phyloP scores from a whole-genome alignment of 2,113 vertebrate species.

The Ranitomeya imitator region DNA sequence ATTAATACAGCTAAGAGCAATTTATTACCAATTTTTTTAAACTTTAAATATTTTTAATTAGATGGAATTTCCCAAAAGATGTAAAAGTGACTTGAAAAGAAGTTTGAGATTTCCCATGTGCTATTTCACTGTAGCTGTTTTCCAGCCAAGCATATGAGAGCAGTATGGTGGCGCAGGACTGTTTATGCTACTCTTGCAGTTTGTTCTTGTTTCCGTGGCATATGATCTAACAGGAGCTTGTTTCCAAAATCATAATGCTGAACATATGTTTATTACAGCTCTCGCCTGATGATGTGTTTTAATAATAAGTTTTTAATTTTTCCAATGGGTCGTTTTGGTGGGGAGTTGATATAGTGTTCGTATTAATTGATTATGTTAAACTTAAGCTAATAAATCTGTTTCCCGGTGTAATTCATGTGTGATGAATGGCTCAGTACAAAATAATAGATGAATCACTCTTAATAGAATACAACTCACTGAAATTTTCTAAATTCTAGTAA shows the following conservation, averaged over 20 bases:
- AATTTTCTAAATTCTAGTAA: neutral
- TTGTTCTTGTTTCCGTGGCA: slow-evolving; percentile 39
- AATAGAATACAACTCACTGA: neutral
- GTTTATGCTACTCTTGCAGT: slow-evolving; percentile 11
- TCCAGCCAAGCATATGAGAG: slow-evolving; percentile 8
- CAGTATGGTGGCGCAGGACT: slow-evolving; percentile 16
- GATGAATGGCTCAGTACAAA: neutral
- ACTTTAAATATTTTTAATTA: neutral
- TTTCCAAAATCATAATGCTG: slow-evolving; percentile 26
- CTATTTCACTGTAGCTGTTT: neutral
- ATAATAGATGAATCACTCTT: neutral
- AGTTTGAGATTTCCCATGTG: neutral
- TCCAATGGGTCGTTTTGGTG: neutral
- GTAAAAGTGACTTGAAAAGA: neutral
- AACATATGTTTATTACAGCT: slow-evolving; percentile 24
- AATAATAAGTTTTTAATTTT: neutral
- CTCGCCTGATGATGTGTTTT: slow-evolving; percentile 36
- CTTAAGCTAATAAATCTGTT: neutral
- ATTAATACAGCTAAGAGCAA: too few species aligned
- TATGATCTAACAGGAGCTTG: slow-evolving; percentile 9
- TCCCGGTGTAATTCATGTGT: neutral
- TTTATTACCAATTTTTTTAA: too few species aligned
- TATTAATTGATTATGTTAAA: slow-evolving; percentile 1
- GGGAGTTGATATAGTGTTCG: neutral
- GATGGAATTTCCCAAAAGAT: neutral